Evolutionary conservation across 2,888 invertebrate species (phyloP).

Genomic region (Phyllotreta striolata): DNA sequence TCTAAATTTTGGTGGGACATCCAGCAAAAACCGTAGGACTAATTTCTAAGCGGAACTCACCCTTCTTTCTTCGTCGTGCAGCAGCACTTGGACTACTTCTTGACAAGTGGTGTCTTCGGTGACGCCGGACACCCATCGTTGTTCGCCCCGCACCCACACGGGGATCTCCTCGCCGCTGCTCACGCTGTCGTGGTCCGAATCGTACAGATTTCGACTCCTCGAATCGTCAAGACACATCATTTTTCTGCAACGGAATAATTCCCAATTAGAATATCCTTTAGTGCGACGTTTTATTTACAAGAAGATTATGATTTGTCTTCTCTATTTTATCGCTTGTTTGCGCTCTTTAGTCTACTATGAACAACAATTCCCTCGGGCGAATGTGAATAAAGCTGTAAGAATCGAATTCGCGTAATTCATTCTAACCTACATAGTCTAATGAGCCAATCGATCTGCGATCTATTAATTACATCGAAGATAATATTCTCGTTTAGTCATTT

Average conservation of each 20-base stretch:
- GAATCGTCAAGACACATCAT: constrained; percentile 56
- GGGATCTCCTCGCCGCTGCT: constrained; percentile 75
- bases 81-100: constrained; percentile 77
- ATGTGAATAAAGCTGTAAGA: no score
- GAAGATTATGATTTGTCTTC: constrained; percentile 11
- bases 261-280: no score
- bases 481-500: constrained; percentile 3
- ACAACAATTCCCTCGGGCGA: no score
- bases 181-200: constrained; percentile 60
- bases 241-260: constrained; percentile 34
- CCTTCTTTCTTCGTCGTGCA: constrained; percentile 64
- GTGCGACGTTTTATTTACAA: background rate
- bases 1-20: background rate
- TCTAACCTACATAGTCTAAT: background rate
- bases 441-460: no score
- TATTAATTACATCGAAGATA: no score
- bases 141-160: constrained; percentile 78
- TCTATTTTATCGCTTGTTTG: no score
- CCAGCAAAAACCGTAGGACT: no score
- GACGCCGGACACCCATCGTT: constrained; percentile 83
- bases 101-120: constrained; percentile 79
- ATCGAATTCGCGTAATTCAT: no score
- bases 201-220: constrained; percentile 43
- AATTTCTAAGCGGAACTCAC: constrained; percentile 46
- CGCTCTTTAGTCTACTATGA: no score